Conservation (phyloP, 2,797 vertebrate species). For the Psittacula derbiana region DNA sequence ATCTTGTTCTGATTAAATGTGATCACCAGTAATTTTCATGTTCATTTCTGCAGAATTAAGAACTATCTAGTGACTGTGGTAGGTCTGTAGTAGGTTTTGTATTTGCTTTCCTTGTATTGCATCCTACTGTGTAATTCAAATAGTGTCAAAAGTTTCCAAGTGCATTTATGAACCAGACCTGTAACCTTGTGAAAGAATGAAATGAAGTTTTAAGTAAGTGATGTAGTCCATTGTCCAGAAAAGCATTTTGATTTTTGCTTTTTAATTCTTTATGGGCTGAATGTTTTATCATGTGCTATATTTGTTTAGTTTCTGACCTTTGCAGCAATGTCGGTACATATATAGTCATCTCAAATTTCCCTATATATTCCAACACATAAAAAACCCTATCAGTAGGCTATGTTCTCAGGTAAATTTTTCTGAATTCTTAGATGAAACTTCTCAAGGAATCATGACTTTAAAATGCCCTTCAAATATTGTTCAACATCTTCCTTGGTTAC, state of each 20-base stretch:
- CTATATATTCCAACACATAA: neutral
- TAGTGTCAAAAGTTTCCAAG: neutral
- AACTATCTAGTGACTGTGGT: neutral
- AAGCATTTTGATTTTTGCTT: neutral
- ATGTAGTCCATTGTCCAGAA: neutral
- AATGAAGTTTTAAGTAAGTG: neutral
- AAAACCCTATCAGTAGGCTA: neutral
- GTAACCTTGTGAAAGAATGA: neutral
- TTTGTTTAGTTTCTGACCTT: neutral
- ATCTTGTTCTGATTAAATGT: neutral
- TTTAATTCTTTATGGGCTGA: neutral
- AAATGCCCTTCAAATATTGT: neutral
- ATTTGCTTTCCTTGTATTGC: neutral
- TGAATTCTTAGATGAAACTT: neutral
- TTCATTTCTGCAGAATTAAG: neutral
- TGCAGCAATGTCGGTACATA: neutral
- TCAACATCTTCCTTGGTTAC: neutral
- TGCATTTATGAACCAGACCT: neutral
- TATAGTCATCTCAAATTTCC: neutral
- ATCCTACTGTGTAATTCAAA: neutral
- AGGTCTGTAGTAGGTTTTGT: neutral
- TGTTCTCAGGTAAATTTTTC: neutral
- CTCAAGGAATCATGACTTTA: neutral
- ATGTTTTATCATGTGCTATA: neutral
- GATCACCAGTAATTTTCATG: neutral